A percentile compares a stretch with the other conserved stretches of the same genome.
phyloP scores from a whole-genome alignment of 2,113 vertebrate genomes.

The Puntigrus tetrazona region DNA sequence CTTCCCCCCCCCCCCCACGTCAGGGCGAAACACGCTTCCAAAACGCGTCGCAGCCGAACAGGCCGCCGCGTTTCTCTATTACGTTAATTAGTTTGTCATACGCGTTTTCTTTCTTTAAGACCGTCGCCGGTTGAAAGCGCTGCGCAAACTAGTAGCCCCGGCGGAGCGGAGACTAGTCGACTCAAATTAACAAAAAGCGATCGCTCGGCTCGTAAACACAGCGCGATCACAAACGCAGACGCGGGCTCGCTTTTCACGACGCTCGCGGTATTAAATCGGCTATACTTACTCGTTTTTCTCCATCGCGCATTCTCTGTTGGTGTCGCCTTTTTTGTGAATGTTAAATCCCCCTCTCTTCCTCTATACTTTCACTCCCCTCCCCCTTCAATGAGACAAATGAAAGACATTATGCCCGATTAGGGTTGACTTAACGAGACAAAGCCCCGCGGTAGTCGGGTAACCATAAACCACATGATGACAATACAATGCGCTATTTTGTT shows the following conservation, averaged over 20 bases:
- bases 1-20: not conserved
- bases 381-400: conserved; percentile 78
- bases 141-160: conserved; percentile 36
- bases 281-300: conserved; percentile 84
- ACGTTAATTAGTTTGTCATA: not conserved
- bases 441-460: conserved; percentile 38
- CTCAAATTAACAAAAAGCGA: conserved; percentile 36
- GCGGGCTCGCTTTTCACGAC: not conserved
- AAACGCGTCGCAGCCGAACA: not conserved
- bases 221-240: not conserved
- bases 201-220: not conserved
- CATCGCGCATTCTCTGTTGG: conserved; percentile 77
- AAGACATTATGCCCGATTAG: conserved; percentile 74
- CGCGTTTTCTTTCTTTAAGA: conserved; percentile 5
- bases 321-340: conserved; percentile 73
- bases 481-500: conserved; percentile 18
- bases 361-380: conserved; percentile 79
- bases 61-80: not conserved
- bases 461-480: conserved; percentile 22
- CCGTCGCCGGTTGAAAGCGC: not conserved
- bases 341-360: conserved; percentile 79
- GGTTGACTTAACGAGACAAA: conserved; percentile 46
- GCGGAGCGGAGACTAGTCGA: not conserved
- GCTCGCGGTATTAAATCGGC: not conserved
- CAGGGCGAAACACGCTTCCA: not conserved